Evolutionary conservation across 2,888 invertebrate species (phyloP).

Genomic region (Terebella lapidaria): DNA sequence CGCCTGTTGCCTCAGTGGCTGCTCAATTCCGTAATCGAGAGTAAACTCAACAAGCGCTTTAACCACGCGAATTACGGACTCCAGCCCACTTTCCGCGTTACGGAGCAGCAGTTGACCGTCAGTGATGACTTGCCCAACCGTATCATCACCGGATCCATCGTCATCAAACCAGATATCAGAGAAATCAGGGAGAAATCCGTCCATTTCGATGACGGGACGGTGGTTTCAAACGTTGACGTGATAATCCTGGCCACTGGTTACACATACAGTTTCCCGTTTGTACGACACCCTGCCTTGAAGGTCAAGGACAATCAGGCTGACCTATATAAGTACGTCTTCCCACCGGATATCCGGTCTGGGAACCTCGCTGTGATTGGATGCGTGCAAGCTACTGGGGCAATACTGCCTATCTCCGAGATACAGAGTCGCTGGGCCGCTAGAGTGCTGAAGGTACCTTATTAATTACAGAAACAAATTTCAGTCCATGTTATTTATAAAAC

Average conservation of each 20-base stretch:
- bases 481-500: too few relatives aligned
- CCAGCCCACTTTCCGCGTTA: conserved; percentile 34
- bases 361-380: conserved; percentile 55
- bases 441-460: conserved; percentile 50
- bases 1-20: not conserved
- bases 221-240: conserved; percentile 42
- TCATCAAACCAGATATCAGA: conserved; percentile 40
- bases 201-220: conserved; percentile 43
- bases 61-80: conserved; percentile 52
- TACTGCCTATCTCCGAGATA: conserved; percentile 56
- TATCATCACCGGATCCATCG: conserved; percentile 46
- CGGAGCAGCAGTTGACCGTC: conserved; percentile 46
- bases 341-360: conserved; percentile 39
- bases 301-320: conserved; percentile 41
- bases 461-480: too few relatives aligned
- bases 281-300: conserved; percentile 39
- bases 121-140: conserved; percentile 54
- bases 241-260: conserved; percentile 52
- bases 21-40: conserved; percentile 5
- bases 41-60: conserved; percentile 36
- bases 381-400: conserved; percentile 54
- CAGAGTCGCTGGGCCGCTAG: conserved; percentile 54
- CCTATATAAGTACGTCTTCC: conserved; percentile 53
- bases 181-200: conserved; percentile 37
- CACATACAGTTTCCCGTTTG: conserved; percentile 52